Base-by-base conservation (phyloP, 2,888 invertebrate species). In the Tenthredo mesomela region DNA sequence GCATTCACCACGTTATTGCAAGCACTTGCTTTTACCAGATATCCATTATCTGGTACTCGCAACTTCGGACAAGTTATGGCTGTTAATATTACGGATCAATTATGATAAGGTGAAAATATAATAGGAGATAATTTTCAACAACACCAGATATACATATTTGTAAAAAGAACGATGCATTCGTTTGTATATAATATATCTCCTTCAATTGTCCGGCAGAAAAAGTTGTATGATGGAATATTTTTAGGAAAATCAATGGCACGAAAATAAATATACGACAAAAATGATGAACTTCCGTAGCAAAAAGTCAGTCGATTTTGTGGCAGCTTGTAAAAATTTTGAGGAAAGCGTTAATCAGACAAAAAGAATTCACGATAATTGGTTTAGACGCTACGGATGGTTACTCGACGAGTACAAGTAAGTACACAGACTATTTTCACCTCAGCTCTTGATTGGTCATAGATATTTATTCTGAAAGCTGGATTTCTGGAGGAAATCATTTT, bases 1-100 rank as follows among this genome's bases (percentile, higher is more conserved):
- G 96, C 96, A 90, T 96, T 95, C 78, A 96, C 94, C 7, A 95
- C 95, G 88, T 95, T 95, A 85, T 94, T 94, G 90, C 96, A 96
- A 43, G 94, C 94, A 61, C 94, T 94, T 1, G 90, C 91, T 88
- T 95, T 95, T 1, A 96, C 95, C 89, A 96, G 95, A 91, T 96
- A 96, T 5, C 96, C 96, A 90, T 96, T 95, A 82, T 94, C 94
- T 0, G 96, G 96, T 1, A 95, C 94, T 18, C 89, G 90, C 83
- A 96, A 89, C 86, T 94, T 94, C 0, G 95, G 94, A 89, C 96
- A 96, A 33, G 94, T 95, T 87, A 95, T 93, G n/a, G 94, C 95
- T 95, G 86, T 40, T 87, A 86, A 54, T 50, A 77, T 33, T 18
- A 18, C 10, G 33, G 29, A 61, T 61, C 12, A 9, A 33, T 33